Conservation (phyloP, 2,113 vertebrate species). For the Phylloscopus trochilus region DNA sequence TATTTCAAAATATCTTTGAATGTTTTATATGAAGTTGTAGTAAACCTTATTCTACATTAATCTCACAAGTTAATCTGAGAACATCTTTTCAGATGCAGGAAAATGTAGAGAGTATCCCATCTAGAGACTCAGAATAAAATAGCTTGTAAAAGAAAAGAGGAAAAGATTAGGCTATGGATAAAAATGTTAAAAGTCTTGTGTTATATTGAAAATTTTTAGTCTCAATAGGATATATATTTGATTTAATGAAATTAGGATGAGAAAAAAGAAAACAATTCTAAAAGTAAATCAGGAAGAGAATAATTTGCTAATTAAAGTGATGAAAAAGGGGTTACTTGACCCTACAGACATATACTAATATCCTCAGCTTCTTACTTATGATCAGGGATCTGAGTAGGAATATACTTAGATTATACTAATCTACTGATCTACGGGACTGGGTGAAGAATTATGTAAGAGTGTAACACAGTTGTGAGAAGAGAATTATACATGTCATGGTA, state of each 20-base stretch:
- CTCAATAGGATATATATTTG: background rate
- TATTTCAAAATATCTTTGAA: background rate
- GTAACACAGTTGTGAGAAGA: accelerated
- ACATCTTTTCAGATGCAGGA: background rate
- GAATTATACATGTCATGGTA: background rate
- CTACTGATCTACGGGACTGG: background rate
- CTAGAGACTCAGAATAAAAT: background rate
- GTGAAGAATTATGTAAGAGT: background rate
- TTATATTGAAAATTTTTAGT: background rate
- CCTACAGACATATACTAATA: background rate
- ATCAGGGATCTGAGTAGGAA: background rate
- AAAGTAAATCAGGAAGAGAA: background rate
- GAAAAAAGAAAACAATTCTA: background rate
- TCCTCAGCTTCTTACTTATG: background rate
- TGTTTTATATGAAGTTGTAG: background rate
- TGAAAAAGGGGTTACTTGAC: background rate
- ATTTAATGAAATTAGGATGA: background rate
- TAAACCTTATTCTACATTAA: background rate
- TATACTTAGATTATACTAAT: background rate
- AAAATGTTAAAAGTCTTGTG: background rate
- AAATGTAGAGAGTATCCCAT: background rate
- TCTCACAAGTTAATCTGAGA: background rate
- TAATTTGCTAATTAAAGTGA: background rate
- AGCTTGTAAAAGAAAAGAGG: background rate
- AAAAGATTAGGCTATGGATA: background rate